Base-by-base conservation (phyloP, 1,140 invertebrate species). In the Dendroctonus ponderosae region DNA sequence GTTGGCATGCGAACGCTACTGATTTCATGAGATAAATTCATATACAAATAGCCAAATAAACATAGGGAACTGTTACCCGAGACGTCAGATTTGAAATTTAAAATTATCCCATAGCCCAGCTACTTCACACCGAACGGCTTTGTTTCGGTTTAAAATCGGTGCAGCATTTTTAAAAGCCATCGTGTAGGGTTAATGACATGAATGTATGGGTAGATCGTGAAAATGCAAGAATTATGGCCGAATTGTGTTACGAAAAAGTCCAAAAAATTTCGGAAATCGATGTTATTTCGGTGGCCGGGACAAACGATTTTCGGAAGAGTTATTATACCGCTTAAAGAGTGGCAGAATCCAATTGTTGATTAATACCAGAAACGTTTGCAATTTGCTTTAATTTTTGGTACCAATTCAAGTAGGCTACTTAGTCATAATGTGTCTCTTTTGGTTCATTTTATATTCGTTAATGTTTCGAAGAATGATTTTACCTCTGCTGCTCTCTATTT, bases 41-140 rank as follows among this genome's bases (percentile, higher is more conserved):
- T 51, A 62, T 62, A 62, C 60, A 62, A 62, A 62, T 62, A 62
- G 60, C 60, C 60, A 62, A 62, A 62, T 62, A 62, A 62, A 62
- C 60, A 62, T 59, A 59, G 26, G 26, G 26, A 26, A 26, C 26
- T 26, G 26, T 26, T 26, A 26, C 57, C 42, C 42, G 57, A 49
- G 46, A 59, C 57, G 57, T 59, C 57, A 59, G 59, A 62, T 62
- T 62, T 62, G 14, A 62, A 62, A 51, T 62, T 62, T 62, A 62
- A 62, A 62, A 62, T 51, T 62, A 62, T 62, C 59, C 46, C 49
- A 51, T 62, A 62, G 59, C 7, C 48, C 11, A 51, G 49, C 59
- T 62, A 49, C 59, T 62, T 50, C 46, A 51, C 37, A 39, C 46
- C 59, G 46, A 62, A 12, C 11, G 46, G 59, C 59, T 62, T 62